Base-by-base conservation (phyloP, 1,140 invertebrate genomes). In the Thereuonema tuberculata region DNA sequence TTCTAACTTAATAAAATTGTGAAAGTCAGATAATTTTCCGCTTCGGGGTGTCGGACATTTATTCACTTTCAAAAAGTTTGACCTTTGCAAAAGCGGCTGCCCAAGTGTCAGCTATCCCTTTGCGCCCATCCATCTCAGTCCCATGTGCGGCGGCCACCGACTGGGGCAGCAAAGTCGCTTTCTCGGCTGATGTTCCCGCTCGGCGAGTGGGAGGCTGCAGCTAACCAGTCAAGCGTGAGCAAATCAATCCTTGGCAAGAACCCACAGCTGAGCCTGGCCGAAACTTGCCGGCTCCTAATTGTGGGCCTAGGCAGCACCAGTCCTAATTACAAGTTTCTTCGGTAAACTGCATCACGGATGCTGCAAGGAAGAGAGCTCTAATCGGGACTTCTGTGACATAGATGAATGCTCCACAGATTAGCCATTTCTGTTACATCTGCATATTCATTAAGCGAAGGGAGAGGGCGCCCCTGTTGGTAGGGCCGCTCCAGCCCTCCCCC, bases 371-470 rank as follows among this genome's bases (percentile, higher is more conserved):
- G 17, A 24, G 48, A 12, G 21, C 12, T 43, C n/a, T 50, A 50
- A 50, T 50, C 48, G 48, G 21, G 48, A 50, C n/a, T 20, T 5
- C n/a, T 20, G 24, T 50, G 48, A 50, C 48, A 50, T 5, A 50
- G 48, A 50, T 50, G 21, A 20, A 50, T 50, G 48, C 17, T 9
- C 3, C 48, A 20, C 48, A 50, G n/a, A 50, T 50, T 5, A 50
- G 21, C 5, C 48, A 50, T 50, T 21, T 50, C 48, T 50, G 9
- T 50, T 21, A 5, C 48, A 50, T 50, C 48, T 50, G 48, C 48
- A 50, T 50, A 50, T 50, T 50, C 48, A 50, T 50, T 50, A 50
- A 50, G 48, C 12, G 48, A 50, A 21, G 48, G 17, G 48, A 5
- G 48, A 21, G 48, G 17, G 48, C 21, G 48, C 48, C 48, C 48